These are phyloP conservation scores for Carpatolechia fugitivella DNA, from an alignment of 2,888 invertebrate genomes.

Conservation along the genomic window DNA sequence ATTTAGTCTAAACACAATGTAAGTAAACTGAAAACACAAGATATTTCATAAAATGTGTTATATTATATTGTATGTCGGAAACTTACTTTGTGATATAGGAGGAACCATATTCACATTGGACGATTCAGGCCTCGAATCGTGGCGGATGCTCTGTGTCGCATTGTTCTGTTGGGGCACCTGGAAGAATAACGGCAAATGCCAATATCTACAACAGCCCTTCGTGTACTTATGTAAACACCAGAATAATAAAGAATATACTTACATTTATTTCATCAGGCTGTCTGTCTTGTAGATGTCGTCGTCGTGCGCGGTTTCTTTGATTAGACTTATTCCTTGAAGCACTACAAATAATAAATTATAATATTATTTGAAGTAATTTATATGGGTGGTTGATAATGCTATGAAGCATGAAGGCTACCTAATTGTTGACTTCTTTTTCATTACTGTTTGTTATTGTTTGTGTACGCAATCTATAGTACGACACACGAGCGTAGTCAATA, in stretches of 20 bases:
- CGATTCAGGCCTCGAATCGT: slow-evolving; percentile 54
- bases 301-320: slow-evolving; percentile 59
- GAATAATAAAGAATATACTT: slow-evolving; percentile 24
- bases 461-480: too few species aligned
- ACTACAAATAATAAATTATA: slow-evolving; percentile 34
- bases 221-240: neutral
- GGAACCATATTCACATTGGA: slow-evolving; percentile 64
- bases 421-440: too few species aligned
- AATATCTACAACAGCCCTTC: too few species aligned
- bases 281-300: slow-evolving; percentile 60
- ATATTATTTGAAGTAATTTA: neutral
- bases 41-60: too few species aligned
- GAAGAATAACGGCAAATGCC: slow-evolving; percentile 12
- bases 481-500: too few species aligned
- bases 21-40: too few species aligned
- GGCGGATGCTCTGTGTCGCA: slow-evolving; percentile 48
- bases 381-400: too few species aligned
- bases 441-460: too few species aligned
- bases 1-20: too few species aligned
- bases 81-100: slow-evolving; percentile 45
- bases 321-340: slow-evolving; percentile 67
- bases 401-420: too few species aligned
- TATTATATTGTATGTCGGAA: too few species aligned
- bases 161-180: slow-evolving; percentile 51
- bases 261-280: slow-evolving; percentile 58